A percentile compares a stretch with the other conserved stretches of the same genome.
Evolutionary conservation across 2,888 invertebrate species (phyloP).

Genomic region (Ferdinandea cuprea): DNA sequence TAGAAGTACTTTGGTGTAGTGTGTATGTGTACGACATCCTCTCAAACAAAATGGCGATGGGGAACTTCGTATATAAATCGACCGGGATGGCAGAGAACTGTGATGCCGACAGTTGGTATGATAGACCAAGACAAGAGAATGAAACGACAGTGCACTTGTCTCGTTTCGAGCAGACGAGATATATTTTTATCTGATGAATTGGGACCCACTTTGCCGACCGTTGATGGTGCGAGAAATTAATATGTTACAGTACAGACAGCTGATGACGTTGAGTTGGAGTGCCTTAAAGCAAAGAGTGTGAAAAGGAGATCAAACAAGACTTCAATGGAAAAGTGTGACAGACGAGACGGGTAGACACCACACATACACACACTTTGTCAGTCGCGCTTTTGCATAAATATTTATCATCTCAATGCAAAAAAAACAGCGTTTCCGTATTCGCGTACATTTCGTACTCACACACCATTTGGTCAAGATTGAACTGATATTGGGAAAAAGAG

Average conservation of each 20-base stretch:
- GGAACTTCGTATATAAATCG: conserved; percentile 50
- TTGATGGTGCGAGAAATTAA: conserved; percentile 17
- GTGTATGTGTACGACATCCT: conserved; percentile 27
- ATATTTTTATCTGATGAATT: neutral
- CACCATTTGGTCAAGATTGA: conserved; percentile 55
- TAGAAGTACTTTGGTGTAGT: conserved; percentile 22
- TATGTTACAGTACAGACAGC: neutral
- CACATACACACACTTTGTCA: neutral
- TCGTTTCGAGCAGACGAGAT: conserved; percentile 33
- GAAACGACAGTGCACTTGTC: conserved; percentile 22
- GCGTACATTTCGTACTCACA: conserved; percentile 34
- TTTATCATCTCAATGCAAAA: conserved; percentile 36
- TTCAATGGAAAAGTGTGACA: conserved; percentile 55
- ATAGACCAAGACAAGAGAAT: conserved; percentile 33
- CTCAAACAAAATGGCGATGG: conserved; percentile 71
- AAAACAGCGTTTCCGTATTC: conserved; percentile 67
- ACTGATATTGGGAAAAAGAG: conserved; percentile 28
- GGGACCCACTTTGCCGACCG: conserved; percentile 41
- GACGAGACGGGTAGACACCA: conserved; percentile 18
- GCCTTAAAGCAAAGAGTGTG: neutral
- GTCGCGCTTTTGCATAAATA: conserved; percentile 66
- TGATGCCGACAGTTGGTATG: conserved; percentile 22
- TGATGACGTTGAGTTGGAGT: conserved; percentile 50
- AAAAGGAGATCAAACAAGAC: conserved; percentile 38
- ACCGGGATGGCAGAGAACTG: conserved; percentile 38